A percentile compares a stretch with the other conserved stretches of the same genome.
Conservation (phyloP, 2,113 vertebrate species). For the Oreochromis spilurus region DNA sequence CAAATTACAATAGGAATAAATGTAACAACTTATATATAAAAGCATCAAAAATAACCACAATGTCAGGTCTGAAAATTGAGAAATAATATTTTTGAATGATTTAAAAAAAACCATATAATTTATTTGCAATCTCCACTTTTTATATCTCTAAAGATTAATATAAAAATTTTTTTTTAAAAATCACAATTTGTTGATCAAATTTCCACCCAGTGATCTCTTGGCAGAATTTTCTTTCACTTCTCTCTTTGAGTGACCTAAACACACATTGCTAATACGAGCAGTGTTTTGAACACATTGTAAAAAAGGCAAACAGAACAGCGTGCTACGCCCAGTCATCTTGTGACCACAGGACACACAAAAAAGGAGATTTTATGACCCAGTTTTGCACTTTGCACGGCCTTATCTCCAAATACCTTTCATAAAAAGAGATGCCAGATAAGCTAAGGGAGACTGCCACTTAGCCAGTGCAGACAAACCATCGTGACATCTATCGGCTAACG, state of each 20-base stretch:
- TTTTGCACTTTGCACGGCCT: slow-evolving; percentile 36
- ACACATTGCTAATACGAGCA: background rate
- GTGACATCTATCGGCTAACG: slow-evolving; percentile 23
- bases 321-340: background rate
- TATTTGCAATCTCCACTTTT: background rate
- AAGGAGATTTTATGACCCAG: slow-evolving; percentile 7
- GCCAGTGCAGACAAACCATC: background rate
- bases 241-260: background rate
- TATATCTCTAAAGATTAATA: background rate
- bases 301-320: slow-evolving; percentile 20
- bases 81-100: background rate
- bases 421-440: slow-evolving; percentile 46
- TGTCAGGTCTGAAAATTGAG: background rate
- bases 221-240: background rate
- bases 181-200: background rate
- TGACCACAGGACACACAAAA: background rate
- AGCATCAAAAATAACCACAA: background rate
- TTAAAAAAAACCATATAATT: background rate
- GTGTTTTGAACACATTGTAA: background rate
- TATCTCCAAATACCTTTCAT: slow-evolving; percentile 15
- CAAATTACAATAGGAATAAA: background rate
- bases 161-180: background rate
- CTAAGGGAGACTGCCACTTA: slow-evolving; percentile 50
- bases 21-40: background rate
- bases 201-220: background rate